Evolutionary conservation across 2,797 vertebrate genomes (phyloP).

Genomic region (Pseudocheirus occidentalis): DNA sequence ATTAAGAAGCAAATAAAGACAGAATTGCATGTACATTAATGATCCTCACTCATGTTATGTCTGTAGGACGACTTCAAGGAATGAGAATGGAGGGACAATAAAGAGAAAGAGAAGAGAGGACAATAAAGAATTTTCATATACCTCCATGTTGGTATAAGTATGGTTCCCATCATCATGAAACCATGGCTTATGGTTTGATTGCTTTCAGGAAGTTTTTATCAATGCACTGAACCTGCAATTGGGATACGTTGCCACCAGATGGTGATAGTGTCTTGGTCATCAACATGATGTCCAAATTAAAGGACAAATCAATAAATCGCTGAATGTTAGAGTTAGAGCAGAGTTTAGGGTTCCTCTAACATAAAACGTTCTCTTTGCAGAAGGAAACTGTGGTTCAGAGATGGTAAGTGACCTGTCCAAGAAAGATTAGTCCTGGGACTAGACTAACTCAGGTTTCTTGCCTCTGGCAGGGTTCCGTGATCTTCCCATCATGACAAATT

Average conservation of each 20-base stretch:
- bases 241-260: slow-evolving; percentile 57
- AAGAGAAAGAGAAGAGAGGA: neutral
- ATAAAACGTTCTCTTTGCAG: neutral
- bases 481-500: neutral
- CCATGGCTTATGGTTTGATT: neutral
- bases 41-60: neutral
- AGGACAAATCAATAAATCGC: neutral
- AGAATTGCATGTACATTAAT: neutral
- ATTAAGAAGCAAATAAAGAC: neutral
- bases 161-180: neutral
- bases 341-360: neutral
- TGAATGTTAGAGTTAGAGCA: neutral
- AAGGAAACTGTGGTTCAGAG: neutral
- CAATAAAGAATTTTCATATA: neutral
- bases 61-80: neutral
- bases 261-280: slow-evolving; percentile 41
- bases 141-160: neutral
- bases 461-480: neutral
- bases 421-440: neutral
- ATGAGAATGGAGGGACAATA: neutral
- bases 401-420: neutral
- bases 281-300: neutral
- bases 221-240: neutral
- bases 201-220: neutral
- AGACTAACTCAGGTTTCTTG: neutral